Evolutionary conservation across 1,140 invertebrate genomes (phyloP).

Genomic region (Coptotermes formosanus): DNA sequence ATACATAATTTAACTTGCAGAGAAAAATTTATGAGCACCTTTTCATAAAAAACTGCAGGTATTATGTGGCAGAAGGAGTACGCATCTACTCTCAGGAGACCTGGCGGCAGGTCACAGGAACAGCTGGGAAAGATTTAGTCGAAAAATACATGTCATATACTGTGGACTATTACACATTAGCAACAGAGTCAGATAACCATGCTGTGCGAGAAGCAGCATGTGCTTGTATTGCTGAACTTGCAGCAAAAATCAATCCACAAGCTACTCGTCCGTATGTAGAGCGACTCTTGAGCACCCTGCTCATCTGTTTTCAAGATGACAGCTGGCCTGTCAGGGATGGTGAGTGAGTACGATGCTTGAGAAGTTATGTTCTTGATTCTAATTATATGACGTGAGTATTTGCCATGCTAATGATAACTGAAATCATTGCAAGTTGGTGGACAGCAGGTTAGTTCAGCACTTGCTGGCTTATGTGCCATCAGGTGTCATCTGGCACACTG

Average conservation of each 20-base stretch:
- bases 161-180: slow-evolving; percentile 54
- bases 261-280: slow-evolving; percentile 49
- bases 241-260: slow-evolving; percentile 50
- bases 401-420: too few species aligned
- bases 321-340: slow-evolving; percentile 62
- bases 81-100: slow-evolving; percentile 59
- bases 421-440: too few species aligned
- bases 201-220: slow-evolving; percentile 60
- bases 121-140: slow-evolving; percentile 52
- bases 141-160: slow-evolving; percentile 50
- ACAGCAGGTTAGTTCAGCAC: too few species aligned
- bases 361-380: too few species aligned
- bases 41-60: slow-evolving; percentile 43
- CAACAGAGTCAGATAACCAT: slow-evolving; percentile 56
- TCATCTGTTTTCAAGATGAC: slow-evolving; percentile 56
- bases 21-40: neutral
- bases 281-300: slow-evolving; percentile 49
- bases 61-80: slow-evolving; percentile 60
- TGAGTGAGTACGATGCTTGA: slow-evolving; percentile 38
- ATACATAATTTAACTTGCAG: neutral
- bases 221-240: slow-evolving; percentile 59
- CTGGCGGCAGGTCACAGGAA: slow-evolving; percentile 53
- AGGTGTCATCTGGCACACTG: too few species aligned
- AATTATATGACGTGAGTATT: too few species aligned
- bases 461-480: too few species aligned